Evolutionary conservation across 2,113 vertebrate species (phyloP).

Genomic region (Catharus bicknelli): DNA sequence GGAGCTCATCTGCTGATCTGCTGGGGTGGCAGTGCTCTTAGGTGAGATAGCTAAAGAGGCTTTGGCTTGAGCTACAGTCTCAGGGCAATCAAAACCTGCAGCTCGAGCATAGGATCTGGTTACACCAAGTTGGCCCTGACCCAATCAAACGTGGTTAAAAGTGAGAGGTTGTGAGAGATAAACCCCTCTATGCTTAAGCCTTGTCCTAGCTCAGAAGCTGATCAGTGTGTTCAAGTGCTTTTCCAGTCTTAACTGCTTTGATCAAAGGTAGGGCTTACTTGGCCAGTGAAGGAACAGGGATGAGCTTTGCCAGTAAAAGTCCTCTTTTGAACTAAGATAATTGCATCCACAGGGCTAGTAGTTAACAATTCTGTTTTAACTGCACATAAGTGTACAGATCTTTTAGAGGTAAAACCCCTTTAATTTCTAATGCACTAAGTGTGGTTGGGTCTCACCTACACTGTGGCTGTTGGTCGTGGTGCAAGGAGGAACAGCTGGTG

Average conservation of each 20-base stretch:
- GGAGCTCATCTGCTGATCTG: conserved; percentile 23
- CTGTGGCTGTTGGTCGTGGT: rapidly evolving
- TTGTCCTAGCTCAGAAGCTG: not conserved
- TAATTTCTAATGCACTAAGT: not conserved
- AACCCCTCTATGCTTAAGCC: not conserved
- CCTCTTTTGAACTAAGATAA: not conserved
- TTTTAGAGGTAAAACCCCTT: not conserved
- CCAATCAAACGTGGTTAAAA: not conserved
- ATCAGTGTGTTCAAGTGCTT: not conserved
- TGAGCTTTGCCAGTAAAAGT: conserved; percentile 1
- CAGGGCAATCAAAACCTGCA: not conserved
- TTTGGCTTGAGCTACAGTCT: not conserved
- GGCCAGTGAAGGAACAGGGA: not conserved
- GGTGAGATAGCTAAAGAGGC: conserved; percentile 28
- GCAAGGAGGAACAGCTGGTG: not conserved
- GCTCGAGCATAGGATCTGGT: not conserved
- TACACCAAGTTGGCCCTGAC: not conserved
- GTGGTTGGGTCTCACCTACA: not conserved
- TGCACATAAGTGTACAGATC: not conserved
- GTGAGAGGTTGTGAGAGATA: conserved; percentile 22
- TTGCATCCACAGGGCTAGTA: not conserved
- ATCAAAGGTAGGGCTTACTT: not conserved
- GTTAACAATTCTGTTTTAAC: not conserved
- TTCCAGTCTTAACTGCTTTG: not conserved
- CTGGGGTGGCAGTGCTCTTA: not conserved